Conservation (phyloP, 2,888 invertebrate species). For the Xylocampa areola region DNA sequence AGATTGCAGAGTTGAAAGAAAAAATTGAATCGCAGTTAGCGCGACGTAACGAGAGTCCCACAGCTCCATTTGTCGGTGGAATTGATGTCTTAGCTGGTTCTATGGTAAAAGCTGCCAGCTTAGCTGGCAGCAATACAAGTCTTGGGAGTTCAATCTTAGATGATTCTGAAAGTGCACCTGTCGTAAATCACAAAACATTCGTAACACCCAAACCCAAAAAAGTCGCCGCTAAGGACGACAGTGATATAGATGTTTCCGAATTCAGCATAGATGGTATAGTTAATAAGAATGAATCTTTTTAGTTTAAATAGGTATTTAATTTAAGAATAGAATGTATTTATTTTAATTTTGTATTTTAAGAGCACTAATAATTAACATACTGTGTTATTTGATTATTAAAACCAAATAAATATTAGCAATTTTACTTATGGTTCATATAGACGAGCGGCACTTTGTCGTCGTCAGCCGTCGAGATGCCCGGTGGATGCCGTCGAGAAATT, state of each 20-base stretch:
- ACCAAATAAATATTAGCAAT: too few relatives aligned
- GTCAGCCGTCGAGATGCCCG: too few relatives aligned
- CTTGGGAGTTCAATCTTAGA: conserved; percentile 86
- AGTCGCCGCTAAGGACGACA: conserved; percentile 76
- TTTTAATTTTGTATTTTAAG: neutral
- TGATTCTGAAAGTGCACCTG: conserved; percentile 75
- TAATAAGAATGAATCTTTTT: conserved; percentile 74
- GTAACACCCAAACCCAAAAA: conserved; percentile 74
- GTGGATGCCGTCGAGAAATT: too few relatives aligned
- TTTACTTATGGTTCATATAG: too few relatives aligned
- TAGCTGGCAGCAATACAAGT: conserved; percentile 85
- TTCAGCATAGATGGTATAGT: conserved; percentile 78
- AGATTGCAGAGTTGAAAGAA: conserved; percentile 88
- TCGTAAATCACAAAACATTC: conserved; percentile 69
- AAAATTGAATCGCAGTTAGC: conserved; percentile 89
- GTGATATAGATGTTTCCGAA: conserved; percentile 85
- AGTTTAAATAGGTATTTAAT: too few relatives aligned
- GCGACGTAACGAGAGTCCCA: conserved; percentile 76
- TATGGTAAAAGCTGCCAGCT: conserved; percentile 68
- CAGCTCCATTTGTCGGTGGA: conserved; percentile 75
- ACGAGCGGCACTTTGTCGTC: too few relatives aligned
- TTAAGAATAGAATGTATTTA: neutral
- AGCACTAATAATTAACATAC: too few relatives aligned
- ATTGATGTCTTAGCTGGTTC: conserved; percentile 77
- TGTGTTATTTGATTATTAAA: too few relatives aligned